Evolutionary conservation across 2,797 vertebrate species (phyloP).

Genomic region (Bovichtus variegatus): DNA sequence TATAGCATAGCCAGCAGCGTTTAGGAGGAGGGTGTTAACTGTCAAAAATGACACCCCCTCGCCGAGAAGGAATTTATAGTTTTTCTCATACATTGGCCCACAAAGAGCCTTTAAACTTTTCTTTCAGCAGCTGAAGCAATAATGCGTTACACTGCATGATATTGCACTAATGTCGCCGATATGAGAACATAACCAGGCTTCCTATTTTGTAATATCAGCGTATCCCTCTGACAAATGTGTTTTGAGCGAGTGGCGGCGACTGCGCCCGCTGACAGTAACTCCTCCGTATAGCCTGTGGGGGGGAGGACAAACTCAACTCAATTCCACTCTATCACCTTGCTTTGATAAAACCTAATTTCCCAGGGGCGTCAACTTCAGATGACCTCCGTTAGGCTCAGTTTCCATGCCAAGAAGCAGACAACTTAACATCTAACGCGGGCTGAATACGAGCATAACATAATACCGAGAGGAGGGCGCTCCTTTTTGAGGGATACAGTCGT

Average conservation of each 20-base stretch:
- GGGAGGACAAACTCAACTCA: constrained; percentile 63
- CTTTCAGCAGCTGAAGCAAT: constrained; percentile 39
- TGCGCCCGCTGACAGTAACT: constrained; percentile 47
- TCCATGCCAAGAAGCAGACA: constrained; percentile 61
- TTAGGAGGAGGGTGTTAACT: constrained; percentile 37
- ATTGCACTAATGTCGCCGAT: constrained; percentile 40
- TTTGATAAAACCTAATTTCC: constrained; percentile 82
- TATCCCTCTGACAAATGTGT: constrained; percentile 62
- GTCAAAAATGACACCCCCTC: constrained; percentile 31
- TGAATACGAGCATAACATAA: constrained; percentile 57
- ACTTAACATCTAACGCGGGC: constrained; percentile 56
- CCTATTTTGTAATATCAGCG: constrained; percentile 46
- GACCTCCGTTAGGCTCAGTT: constrained; percentile 66
- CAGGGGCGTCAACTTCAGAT: constrained; percentile 70
- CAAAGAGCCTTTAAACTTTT: constrained; percentile 28
- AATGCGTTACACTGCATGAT: constrained; percentile 23
- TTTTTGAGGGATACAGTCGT: constrained; percentile 51
- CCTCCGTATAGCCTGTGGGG: constrained; percentile 37
- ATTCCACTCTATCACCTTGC: constrained; percentile 69
- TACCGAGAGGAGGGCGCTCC: constrained; percentile 35
- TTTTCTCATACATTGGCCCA: constrained; percentile 15
- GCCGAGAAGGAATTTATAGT: constrained; percentile 29
- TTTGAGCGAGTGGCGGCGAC: constrained; percentile 31
- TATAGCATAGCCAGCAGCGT: constrained; percentile 5
- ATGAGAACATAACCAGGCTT: constrained; percentile 40